These are phyloP conservation scores for Ischnus inquisitorius DNA, from an alignment of 2,888 invertebrate species.

Conservation along the genomic window DNA sequence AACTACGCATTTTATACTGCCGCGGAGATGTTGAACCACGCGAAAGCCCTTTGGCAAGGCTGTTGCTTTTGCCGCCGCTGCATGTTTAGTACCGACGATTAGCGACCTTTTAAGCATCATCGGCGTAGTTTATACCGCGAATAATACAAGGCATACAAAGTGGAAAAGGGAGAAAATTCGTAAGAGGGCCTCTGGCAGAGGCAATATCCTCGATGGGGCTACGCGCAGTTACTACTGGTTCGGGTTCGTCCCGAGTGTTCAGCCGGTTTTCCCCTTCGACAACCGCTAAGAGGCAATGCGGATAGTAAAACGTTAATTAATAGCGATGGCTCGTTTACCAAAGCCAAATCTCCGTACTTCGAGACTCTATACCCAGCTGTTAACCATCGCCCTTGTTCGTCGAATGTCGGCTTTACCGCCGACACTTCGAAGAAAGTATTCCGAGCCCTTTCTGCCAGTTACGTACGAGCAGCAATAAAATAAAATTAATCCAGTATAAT, in stretches of 20 bases:
- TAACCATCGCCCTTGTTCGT: constrained; percentile 11
- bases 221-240: constrained; percentile 44
- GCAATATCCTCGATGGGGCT: constrained; percentile 60
- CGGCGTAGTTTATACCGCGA: not conserved
- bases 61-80: not conserved
- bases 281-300: constrained; percentile 73
- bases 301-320: constrained; percentile 83
- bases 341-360: constrained; percentile 41
- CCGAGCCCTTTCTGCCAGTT: too few species aligned
- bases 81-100: constrained; percentile 80
- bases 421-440: not conserved
- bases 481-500: too few species aligned
- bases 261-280: constrained; percentile 40
- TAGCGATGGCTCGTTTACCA: constrained; percentile 78
- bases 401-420: not conserved
- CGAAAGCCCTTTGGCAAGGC: not conserved
- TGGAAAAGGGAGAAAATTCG: constrained; percentile 70
- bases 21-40: not conserved
- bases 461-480: too few species aligned
- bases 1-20: constrained; percentile 1
- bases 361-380: constrained; percentile 19
- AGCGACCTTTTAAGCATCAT: constrained; percentile 78
- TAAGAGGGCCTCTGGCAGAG: constrained; percentile 59
- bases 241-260: constrained; percentile 39
- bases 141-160: constrained; percentile 51